phyloP scores from a whole-genome alignment of 1,140 invertebrate species.

The Nasonia giraulti region DNA sequence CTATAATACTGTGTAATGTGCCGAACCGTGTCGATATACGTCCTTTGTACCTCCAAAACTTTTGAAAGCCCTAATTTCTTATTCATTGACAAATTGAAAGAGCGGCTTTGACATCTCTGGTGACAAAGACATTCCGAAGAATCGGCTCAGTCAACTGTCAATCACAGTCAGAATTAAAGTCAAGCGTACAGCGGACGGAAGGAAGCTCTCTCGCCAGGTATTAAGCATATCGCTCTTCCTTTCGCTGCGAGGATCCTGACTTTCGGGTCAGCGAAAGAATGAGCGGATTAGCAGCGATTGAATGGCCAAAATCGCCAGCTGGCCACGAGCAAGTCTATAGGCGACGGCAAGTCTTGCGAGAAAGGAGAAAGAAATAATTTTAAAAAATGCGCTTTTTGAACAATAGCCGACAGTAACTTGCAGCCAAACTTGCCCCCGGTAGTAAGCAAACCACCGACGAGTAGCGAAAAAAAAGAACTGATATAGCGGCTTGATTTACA shows the following conservation, averaged over 20 bases:
- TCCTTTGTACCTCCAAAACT: not conserved
- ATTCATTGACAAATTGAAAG: constrained; percentile 49
- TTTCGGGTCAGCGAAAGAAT: constrained; percentile 11
- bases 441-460: not conserved
- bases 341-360: not conserved
- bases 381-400: not conserved
- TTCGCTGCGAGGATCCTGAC: not conserved
- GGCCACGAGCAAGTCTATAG: not conserved
- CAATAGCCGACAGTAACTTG: too few relatives aligned
- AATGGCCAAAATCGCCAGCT: not conserved
- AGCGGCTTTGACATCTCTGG: constrained; percentile 33
- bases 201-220: constrained; percentile 2
- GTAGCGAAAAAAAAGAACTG: not conserved
- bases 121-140: constrained; percentile 2
- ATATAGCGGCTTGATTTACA: not conserved
- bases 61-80: constrained; percentile 41
- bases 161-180: constrained; percentile 26
- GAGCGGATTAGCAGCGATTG: constrained; percentile 1
- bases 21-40: not conserved
- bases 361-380: not conserved
- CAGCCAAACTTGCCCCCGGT: not conserved
- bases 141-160: not conserved
- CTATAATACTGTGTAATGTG: too few relatives aligned
- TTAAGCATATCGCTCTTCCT: not conserved
- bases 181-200: not conserved